Evolutionary conservation across 2,797 vertebrate genomes (phyloP), one percentile per base, ranked within the genome.

Genomic region (Megalops cyprinoides): DNA sequence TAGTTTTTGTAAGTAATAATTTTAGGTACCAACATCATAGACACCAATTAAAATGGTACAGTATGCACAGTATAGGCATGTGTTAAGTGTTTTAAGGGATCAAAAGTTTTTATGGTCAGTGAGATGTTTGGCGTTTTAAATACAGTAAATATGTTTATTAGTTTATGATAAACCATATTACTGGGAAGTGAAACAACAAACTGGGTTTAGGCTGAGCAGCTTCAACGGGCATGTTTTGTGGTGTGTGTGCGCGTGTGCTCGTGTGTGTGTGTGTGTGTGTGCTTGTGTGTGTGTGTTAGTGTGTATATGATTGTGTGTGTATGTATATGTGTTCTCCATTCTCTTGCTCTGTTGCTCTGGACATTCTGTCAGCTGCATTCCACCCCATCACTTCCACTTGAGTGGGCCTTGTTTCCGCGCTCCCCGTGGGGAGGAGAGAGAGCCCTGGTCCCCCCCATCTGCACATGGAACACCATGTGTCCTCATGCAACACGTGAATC

Each of bases 311-410:
- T 60, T 18, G 87, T 44, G 48, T 53, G 62, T 53, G 73, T 75
- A 28, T 4, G 39, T 65, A 34, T 69, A 69, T 18, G 44, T 65
- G 73, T 42, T 4, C 20, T 73, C 69, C 42, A 84, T 86, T 85
- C 84, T 77, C 77, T 79, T 6, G 25, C 58, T 58, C 76, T 75
- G 78, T 85, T 84, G 84, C 89, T 90, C 88, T 90, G 90, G 91
- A 90, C 87, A 88, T 92, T 91, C 90, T 89, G 88, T 92, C 88
- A 90, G 88, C 85, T 87, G 85, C 86, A 92, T 89, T 92, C 90
- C 88, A 88, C 90, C 89, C 87, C 87, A 92, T 93, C 91, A 91
- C 92, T 94, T 94, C 91, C 93, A 92, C 91, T 91, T 89, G 86
- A 93, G 80, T 81, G 88, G 87, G 86, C 87, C 86, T 89, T 91